Evolutionary conservation across 2,888 invertebrate genomes (phyloP).

Genomic region (Troides helena): DNA sequence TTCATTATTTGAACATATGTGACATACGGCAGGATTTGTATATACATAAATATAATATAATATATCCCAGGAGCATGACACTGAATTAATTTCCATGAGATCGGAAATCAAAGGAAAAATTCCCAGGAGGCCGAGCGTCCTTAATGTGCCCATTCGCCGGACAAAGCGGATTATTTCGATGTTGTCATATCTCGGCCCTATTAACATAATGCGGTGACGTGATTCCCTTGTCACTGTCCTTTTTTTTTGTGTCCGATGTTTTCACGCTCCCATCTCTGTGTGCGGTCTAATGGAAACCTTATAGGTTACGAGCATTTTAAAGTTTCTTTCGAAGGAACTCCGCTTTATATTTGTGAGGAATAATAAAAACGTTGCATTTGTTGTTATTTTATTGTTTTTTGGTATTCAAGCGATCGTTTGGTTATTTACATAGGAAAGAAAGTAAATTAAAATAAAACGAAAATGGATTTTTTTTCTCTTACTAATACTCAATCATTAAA

Average conservation of each 20-base stretch:
- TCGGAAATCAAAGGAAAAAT: conserved; percentile 69
- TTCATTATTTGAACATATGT: not conserved
- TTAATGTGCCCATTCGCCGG: conserved; percentile 66
- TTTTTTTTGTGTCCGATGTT: conserved; percentile 44
- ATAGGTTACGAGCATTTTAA: conserved; percentile 22
- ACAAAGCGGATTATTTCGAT: conserved; percentile 76
- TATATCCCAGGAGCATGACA: not conserved
- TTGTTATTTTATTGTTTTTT: not conserved
- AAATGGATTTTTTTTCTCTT: no score
- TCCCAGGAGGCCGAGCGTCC: conserved; percentile 57
- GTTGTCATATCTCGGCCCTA: conserved; percentile 71
- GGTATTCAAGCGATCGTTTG: no score
- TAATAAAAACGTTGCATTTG: not conserved
- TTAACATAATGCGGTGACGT: conserved; percentile 74
- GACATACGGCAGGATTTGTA: not conserved
- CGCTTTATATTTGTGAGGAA: conserved; percentile 12
- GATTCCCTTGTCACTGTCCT: conserved; percentile 61
- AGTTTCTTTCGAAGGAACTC: conserved; percentile 16
- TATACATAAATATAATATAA: not conserved
- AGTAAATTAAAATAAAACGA: no score
- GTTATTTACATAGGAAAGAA: no score
- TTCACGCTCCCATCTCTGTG: conserved; percentile 51
- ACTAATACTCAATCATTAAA: no score
- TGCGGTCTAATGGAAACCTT: conserved; percentile 55
- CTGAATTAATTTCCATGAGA: conserved; percentile 72